These are phyloP conservation scores for Nowickia ferox DNA, from an alignment of 2,888 invertebrate species.

Conservation along the genomic window DNA sequence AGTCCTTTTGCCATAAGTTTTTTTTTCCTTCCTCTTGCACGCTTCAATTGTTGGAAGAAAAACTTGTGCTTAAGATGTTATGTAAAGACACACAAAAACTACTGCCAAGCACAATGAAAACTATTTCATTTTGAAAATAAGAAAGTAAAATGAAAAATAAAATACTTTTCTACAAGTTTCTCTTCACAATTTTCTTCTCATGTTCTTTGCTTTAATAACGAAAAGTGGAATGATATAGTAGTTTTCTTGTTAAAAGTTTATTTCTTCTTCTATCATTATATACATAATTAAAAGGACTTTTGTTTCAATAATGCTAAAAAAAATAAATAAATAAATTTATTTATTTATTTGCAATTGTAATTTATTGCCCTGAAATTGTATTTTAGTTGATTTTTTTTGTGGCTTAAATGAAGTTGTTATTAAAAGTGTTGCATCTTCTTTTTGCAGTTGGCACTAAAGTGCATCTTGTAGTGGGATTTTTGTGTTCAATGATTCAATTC, in stretches of 20 bases:
- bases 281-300: slow-evolving; percentile 20
- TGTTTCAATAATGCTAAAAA: slow-evolving; percentile 46
- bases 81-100: slow-evolving; percentile 5
- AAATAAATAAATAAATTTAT: slow-evolving; percentile 34
- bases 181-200: background rate
- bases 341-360: slow-evolving; percentile 32
- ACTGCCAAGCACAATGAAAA: background rate
- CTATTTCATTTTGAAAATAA: slow-evolving; percentile 7
- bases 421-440: background rate
- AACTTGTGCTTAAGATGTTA: slow-evolving; percentile 5
- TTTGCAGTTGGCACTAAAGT: background rate
- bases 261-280: background rate
- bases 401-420: slow-evolving; percentile 15
- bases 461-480: background rate
- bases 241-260: slow-evolving; percentile 51
- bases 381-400: background rate
- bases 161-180: slow-evolving; percentile 34
- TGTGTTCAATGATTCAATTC: slow-evolving; percentile 18
- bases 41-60: background rate
- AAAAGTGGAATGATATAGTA: slow-evolving; percentile 7
- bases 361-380: slow-evolving; percentile 43
- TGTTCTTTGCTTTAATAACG: background rate
- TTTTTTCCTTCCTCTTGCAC: slow-evolving; percentile 1
- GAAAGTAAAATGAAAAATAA: slow-evolving; percentile 2
- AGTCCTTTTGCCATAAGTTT: background rate